phyloP scores from a whole-genome alignment of 2,113 vertebrate genomes.

The Gulo gulo region DNA sequence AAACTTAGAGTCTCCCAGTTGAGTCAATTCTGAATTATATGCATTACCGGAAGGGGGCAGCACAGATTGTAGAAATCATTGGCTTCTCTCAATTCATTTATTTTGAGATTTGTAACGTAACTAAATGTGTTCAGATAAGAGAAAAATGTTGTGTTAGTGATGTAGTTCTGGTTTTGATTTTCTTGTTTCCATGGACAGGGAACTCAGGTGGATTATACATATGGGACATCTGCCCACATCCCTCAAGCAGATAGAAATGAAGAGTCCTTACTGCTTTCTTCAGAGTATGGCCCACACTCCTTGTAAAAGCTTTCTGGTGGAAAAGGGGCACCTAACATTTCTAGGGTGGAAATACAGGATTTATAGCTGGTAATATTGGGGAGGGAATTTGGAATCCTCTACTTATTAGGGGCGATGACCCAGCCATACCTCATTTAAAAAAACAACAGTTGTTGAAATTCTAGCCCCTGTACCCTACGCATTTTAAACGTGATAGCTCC shows the following conservation, averaged over 20 bases:
- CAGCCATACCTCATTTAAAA: background rate
- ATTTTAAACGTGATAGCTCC: background rate
- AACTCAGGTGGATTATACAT: background rate
- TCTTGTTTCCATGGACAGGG: background rate
- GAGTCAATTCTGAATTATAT: background rate
- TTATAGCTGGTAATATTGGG: background rate
- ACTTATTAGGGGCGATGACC: background rate
- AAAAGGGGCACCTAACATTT: background rate
- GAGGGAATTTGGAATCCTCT: background rate
- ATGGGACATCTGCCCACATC: background rate
- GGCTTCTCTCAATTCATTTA: background rate
- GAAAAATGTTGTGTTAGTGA: background rate
- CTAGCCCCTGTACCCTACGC: background rate
- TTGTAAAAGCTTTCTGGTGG: background rate
- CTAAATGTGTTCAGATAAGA: background rate
- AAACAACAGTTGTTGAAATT: background rate
- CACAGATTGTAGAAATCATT: background rate
- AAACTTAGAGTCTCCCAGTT: background rate
- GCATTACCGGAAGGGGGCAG: background rate
- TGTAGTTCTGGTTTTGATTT: background rate
- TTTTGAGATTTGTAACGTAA: conserved; percentile 14
- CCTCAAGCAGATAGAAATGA: background rate
- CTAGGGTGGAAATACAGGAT: background rate
- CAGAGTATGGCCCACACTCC: background rate
- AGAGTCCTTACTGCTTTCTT: background rate